Evolutionary conservation across 2,888 invertebrate genomes (phyloP).

Genomic region (Drosophila kokeensis): DNA sequence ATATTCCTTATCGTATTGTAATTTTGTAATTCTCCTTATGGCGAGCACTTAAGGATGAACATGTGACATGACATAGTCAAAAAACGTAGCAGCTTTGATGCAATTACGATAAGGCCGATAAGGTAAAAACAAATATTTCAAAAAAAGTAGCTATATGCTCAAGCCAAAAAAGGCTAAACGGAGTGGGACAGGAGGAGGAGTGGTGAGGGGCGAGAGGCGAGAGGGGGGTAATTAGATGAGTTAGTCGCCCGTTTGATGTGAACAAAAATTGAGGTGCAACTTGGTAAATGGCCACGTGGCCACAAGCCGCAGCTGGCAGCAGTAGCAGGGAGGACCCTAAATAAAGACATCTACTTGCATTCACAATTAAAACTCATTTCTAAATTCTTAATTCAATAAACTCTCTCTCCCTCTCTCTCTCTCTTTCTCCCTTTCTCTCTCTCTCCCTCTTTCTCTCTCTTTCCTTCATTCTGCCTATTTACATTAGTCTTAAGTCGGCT

Average conservation of each 20-base stretch:
- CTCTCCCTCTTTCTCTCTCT: too few relatives aligned
- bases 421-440: too few relatives aligned
- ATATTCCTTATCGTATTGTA: background rate
- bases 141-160: constrained; percentile 42
- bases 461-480: background rate
- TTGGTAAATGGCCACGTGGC: constrained; percentile 46
- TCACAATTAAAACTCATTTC: background rate
- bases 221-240: constrained; percentile 65
- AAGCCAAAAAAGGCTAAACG: constrained; percentile 23
- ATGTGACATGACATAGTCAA: constrained; percentile 74
- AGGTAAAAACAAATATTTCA: constrained; percentile 6
- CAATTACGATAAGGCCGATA: constrained; percentile 56
- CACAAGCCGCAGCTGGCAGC: constrained; percentile 41
- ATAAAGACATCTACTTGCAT: constrained; percentile 1
- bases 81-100: constrained; percentile 39
- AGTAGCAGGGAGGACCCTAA: background rate
- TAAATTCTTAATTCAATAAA: background rate
- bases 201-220: too few relatives aligned
- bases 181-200: background rate
- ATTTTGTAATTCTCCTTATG: constrained; percentile 15
- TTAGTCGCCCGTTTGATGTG: constrained; percentile 72
- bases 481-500: too few relatives aligned
- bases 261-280: constrained; percentile 53
- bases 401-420: background rate
- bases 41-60: constrained; percentile 30